Conservation (phyloP, 2,797 vertebrate genomes). For the Heterohyrax brucei region DNA sequence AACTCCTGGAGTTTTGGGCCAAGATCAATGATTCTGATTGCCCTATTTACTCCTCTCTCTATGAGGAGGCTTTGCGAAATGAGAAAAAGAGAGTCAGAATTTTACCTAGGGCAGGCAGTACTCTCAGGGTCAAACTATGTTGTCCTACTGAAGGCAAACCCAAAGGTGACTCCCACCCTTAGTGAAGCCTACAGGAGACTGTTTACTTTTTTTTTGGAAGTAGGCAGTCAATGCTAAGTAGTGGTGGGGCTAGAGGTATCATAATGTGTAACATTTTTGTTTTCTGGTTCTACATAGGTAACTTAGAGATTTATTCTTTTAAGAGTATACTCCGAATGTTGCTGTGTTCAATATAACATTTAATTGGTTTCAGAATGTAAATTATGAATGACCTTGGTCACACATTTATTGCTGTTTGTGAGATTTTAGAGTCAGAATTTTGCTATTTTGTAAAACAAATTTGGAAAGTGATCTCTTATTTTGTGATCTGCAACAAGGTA, state of each 20-base stretch:
- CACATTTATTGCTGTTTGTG: neutral
- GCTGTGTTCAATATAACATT: neutral
- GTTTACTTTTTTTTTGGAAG: neutral
- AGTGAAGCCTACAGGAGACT: neutral
- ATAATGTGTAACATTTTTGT: no score
- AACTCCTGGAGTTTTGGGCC: neutral
- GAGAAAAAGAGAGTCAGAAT: neutral
- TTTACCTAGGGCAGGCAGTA: neutral
- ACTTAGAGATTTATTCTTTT: no score
- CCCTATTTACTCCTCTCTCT: neutral
- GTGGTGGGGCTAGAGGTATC: no score
- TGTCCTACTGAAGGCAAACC: neutral
- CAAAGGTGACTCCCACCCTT: neutral
- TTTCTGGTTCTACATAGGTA: no score
- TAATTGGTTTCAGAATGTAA: slow-evolving; percentile 18
- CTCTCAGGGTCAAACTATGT: neutral
- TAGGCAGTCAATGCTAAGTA: neutral
- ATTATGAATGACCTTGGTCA: neutral
- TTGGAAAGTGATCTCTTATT: neutral
- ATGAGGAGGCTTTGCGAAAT: neutral
- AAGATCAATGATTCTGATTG: neutral
- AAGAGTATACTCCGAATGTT: no score
- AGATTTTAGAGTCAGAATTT: slow-evolving; percentile 11
- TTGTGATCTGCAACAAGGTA: neutral
- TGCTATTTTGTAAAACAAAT: neutral